These are phyloP conservation scores for Podarcis cretensis DNA, from an alignment of 2,113 vertebrate genomes.

Conservation along the genomic window DNA sequence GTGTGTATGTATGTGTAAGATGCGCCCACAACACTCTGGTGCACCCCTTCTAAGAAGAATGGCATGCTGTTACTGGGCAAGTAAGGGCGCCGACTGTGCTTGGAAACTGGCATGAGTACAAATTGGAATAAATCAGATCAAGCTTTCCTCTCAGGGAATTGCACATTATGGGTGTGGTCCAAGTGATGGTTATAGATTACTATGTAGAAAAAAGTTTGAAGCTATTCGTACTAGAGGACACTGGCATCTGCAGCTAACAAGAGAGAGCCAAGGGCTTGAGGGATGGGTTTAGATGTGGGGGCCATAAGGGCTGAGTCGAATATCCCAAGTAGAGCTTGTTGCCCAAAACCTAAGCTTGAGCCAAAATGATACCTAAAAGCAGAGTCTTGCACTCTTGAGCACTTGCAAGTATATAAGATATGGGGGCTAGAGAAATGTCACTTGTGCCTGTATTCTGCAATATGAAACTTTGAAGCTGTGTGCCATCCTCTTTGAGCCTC, in stretches of 20 bases:
- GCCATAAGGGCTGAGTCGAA: neutral
- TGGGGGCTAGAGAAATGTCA: neutral
- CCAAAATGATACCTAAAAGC: neutral
- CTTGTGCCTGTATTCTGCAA: too few species aligned
- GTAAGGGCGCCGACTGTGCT: neutral
- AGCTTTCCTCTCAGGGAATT: neutral
- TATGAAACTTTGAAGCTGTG: too few species aligned
- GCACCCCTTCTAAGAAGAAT: rapidly evolving
- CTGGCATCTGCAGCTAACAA: neutral
- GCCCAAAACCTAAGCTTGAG: neutral
- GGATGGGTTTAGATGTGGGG: neutral
- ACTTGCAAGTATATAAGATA: neutral
- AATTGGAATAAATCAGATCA: neutral
- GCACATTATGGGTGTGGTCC: neutral
- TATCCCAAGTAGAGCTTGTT: neutral
- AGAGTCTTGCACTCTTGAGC: neutral
- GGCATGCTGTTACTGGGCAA: neutral
- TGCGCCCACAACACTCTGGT: neutral
- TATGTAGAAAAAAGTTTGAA: neutral
- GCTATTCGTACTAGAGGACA: neutral
- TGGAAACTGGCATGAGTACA: neutral
- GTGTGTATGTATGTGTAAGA: too few species aligned
- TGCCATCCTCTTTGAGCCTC: too few species aligned
- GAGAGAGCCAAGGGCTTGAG: neutral
- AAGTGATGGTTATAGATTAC: neutral